phyloP scores from a whole-genome alignment of 2,888 invertebrate species.

The Oscheius onirici region DNA sequence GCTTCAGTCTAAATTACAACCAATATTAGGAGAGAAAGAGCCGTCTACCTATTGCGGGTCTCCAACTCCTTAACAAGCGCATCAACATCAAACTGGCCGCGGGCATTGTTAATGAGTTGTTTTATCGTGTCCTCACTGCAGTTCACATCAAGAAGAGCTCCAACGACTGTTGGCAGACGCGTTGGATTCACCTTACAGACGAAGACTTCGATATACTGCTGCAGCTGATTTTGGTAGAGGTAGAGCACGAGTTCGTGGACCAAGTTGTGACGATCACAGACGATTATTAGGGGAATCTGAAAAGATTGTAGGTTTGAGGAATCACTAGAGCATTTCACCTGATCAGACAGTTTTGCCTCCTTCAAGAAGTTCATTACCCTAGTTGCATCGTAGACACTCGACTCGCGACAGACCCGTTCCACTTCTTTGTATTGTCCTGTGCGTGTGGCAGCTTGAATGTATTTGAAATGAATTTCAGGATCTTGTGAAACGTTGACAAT shows the following conservation, averaged over 20 bases:
- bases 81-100: constrained; percentile 98
- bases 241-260: constrained; percentile 98
- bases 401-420: constrained; percentile 96
- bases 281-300: constrained; percentile 96
- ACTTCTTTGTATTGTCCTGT: constrained; percentile 99
- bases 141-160: constrained; percentile 95
- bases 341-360: constrained; percentile 95
- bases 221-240: constrained; percentile 94
- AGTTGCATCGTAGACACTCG: constrained; percentile 97
- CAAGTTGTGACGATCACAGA: constrained; percentile 99
- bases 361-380: constrained; percentile 99
- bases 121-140: constrained; percentile 98
- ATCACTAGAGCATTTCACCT: constrained; percentile 41
- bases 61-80: constrained; percentile 91
- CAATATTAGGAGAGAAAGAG: neutral
- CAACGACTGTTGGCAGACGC: constrained; percentile 95
- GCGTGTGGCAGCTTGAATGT: constrained; percentile 99
- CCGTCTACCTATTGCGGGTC: constrained; percentile 74
- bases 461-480: constrained; percentile 98
- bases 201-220: constrained; percentile 99
- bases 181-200: constrained; percentile 99
- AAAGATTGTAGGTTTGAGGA: neutral
- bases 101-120: constrained; percentile 94
- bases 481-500: constrained; percentile 99
- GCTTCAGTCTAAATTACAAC: constrained; percentile 80